These are phyloP conservation scores for Naja naja DNA, from an alignment of 2,113 vertebrate genomes.

Conservation along the genomic window DNA sequence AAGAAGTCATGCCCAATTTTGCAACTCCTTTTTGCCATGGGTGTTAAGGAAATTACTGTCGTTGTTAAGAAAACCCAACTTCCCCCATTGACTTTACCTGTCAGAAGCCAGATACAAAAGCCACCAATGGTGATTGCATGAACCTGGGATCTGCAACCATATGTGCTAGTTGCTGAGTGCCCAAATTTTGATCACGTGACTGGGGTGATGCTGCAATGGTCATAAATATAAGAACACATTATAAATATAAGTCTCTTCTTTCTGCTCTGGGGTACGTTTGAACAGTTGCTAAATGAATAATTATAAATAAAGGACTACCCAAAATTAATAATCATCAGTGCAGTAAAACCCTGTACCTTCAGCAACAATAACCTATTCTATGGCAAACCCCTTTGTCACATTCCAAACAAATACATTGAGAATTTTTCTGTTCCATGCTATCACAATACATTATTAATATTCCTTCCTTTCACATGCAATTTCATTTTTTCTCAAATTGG, in stretches of 20 bases:
- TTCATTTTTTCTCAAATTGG: background rate
- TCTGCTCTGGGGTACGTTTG: background rate
- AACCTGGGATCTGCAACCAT: background rate
- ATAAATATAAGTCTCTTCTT: background rate
- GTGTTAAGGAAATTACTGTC: background rate
- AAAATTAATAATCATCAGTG: background rate
- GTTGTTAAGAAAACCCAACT: background rate
- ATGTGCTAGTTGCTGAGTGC: background rate
- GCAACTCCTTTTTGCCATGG: background rate
- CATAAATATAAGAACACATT: background rate
- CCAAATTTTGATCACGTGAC: background rate
- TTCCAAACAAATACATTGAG: background rate
- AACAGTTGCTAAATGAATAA: background rate
- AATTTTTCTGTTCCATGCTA: background rate
- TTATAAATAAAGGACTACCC: background rate
- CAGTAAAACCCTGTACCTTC: background rate
- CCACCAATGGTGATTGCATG: background rate
- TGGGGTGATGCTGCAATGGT: background rate
- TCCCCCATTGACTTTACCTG: background rate
- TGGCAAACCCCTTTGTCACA: background rate
- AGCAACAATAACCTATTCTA: background rate
- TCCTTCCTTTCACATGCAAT: background rate
- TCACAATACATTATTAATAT: background rate
- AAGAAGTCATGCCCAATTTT: background rate
- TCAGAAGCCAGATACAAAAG: background rate